Conservation (phyloP, 2,113 vertebrate species). For the Saguinus midas region DNA sequence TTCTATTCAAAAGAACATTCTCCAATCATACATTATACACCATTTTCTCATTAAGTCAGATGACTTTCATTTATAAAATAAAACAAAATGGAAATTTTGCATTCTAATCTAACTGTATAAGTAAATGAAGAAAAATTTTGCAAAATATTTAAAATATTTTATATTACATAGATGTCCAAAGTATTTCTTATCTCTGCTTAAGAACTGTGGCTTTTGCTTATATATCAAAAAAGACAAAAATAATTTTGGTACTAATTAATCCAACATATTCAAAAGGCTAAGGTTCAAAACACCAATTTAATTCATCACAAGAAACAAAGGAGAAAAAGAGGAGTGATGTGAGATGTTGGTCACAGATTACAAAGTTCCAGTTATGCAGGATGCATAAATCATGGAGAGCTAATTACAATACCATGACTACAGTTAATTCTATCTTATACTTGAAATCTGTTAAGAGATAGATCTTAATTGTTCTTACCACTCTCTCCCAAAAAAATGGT, state of each 20-base stretch:
- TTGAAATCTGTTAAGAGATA: not conserved
- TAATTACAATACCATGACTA: not conserved
- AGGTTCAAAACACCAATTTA: not conserved
- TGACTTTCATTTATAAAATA: conserved; percentile 12
- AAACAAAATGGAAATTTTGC: conserved; percentile 22
- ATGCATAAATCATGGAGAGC: not conserved
- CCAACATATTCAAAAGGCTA: conserved; percentile 37
- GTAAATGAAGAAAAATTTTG: conserved; percentile 8
- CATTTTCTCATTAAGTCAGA: not conserved
- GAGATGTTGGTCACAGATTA: not conserved
- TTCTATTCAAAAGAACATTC: not conserved
- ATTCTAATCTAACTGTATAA: not conserved
- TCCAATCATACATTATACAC: not conserved
- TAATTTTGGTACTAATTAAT: conserved; percentile 18
- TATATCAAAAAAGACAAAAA: not conserved
- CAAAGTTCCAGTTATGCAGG: not conserved
- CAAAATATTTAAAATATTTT: not conserved
- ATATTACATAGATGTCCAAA: not conserved
- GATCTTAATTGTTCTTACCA: not conserved
- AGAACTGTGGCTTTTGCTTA: conserved; percentile 38
- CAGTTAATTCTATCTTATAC: not conserved
- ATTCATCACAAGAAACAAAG: not conserved
- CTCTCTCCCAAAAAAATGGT: not conserved
- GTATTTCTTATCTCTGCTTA: not conserved
- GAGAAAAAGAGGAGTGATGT: not conserved